These are phyloP conservation scores for Hyalella azteca DNA, from an alignment of 2,888 invertebrate species.

Conservation along the genomic window DNA sequence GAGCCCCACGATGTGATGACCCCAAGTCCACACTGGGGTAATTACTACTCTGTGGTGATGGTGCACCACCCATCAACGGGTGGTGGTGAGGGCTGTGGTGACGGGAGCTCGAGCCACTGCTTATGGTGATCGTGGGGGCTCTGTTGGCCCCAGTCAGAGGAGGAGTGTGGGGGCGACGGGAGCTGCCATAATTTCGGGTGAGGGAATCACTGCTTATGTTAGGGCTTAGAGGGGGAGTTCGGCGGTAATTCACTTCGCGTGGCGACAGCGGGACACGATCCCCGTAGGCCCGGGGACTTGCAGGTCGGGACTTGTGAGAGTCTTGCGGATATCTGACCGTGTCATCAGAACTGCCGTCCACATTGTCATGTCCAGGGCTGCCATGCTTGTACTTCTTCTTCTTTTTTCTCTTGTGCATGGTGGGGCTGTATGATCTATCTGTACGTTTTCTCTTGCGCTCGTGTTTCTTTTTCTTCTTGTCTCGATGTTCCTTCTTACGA, in stretches of 20 bases:
- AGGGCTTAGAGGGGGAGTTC: slow-evolving; percentile 7
- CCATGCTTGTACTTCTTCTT: slow-evolving; percentile 71
- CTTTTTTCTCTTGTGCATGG: slow-evolving; percentile 70
- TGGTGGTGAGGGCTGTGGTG: slow-evolving; percentile 8
- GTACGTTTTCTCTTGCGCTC: slow-evolving; percentile 64
- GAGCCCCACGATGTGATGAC: background rate
- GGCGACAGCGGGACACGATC: background rate
- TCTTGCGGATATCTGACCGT: slow-evolving; percentile 17
- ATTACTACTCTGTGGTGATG: background rate
- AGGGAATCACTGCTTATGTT: slow-evolving; percentile 12
- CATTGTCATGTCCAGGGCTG: slow-evolving; percentile 46
- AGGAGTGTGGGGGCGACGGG: slow-evolving; percentile 37
- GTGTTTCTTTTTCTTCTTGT: slow-evolving; percentile 58
- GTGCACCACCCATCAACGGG: background rate
- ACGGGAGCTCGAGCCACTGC: background rate
- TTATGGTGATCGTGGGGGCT: background rate
- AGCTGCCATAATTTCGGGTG: slow-evolving; percentile 14
- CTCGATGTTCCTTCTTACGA: slow-evolving; percentile 59
- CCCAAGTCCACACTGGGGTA: background rate
- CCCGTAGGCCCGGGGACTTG: slow-evolving; percentile 9
- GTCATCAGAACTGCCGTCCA: slow-evolving; percentile 42
- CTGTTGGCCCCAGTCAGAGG: slow-evolving; percentile 31
- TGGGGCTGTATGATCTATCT: slow-evolving; percentile 54
- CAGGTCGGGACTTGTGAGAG: slow-evolving; percentile 17
- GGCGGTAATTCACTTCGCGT: slow-evolving; percentile 24